A percentile compares a stretch with the other conserved stretches of the same genome.
These are phyloP conservation scores for Drosophila biarmipes DNA, from an alignment of 1,140 invertebrate genomes.

Conservation along the genomic window DNA sequence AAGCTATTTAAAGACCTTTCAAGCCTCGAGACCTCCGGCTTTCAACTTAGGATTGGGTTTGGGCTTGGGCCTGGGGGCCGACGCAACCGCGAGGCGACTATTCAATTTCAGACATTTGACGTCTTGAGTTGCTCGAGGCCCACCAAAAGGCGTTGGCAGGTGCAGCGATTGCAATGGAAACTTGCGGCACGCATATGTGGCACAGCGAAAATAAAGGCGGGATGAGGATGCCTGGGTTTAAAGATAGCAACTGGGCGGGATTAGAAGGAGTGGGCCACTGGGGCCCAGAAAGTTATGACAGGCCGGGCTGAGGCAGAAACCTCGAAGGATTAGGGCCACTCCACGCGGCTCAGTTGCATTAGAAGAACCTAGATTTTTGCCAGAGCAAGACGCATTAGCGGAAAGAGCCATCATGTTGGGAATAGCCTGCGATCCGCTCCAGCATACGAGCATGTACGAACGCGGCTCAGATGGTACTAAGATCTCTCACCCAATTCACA, in stretches of 20 bases:
- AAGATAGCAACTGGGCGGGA: slow-evolving; percentile 61
- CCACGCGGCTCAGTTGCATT: slow-evolving; percentile 26
- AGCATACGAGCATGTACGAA: slow-evolving; percentile 89
- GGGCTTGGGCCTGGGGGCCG: slow-evolving; percentile 1
- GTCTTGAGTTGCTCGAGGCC: slow-evolving; percentile 31
- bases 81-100: slow-evolving; percentile 75
- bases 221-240: slow-evolving; percentile 38
- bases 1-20: slow-evolving; percentile 33
- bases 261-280: slow-evolving; percentile 26
- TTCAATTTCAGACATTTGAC: slow-evolving; percentile 75
- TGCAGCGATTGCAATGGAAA: slow-evolving; percentile 53
- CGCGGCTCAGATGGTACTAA: slow-evolving; percentile 85
- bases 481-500: not conserved
- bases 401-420: slow-evolving; percentile 65
- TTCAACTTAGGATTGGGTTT: not conserved
- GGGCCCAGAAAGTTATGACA: slow-evolving; percentile 53
- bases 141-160: slow-evolving; percentile 54
- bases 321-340: slow-evolving; percentile 31
- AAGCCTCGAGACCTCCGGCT: slow-evolving; percentile 18
- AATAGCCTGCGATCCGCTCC: slow-evolving; percentile 86
- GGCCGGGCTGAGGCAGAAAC: slow-evolving; percentile 33
- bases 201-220: slow-evolving; percentile 11
- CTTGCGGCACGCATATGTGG: slow-evolving; percentile 73
- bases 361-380: slow-evolving; percentile 52
- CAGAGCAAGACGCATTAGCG: slow-evolving; percentile 34